Percentiles rank a stretch among this genome's conserved stretches.
Evolutionary conservation across 2,888 invertebrate genomes (phyloP).

Genomic region (Apodemia zela): DNA sequence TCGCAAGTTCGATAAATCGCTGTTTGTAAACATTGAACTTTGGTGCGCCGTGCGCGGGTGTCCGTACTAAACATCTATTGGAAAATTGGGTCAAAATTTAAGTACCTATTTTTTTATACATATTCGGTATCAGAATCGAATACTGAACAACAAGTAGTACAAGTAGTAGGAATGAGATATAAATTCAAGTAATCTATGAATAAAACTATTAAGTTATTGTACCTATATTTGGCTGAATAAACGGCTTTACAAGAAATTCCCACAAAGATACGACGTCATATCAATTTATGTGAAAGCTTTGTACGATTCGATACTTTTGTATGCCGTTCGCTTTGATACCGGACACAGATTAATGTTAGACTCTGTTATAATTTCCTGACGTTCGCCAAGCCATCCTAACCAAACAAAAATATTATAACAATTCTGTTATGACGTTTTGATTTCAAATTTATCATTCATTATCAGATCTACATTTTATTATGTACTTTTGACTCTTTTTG

Average conservation of each 20-base stretch:
- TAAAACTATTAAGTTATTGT: neutral
- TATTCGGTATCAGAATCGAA: too few relatives aligned
- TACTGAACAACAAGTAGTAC: too few relatives aligned
- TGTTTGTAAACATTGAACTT: too few relatives aligned
- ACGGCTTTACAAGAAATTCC: neutral
- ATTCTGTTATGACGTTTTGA: slow-evolving; percentile 15
- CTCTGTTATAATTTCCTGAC: slow-evolving; percentile 12
- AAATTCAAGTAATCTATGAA: neutral
- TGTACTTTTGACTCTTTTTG: neutral
- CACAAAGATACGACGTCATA: slow-evolving; percentile 22
- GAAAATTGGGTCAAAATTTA: too few relatives aligned
- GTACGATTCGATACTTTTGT: slow-evolving; percentile 45
- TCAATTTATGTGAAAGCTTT: slow-evolving; percentile 24
- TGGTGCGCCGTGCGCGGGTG: too few relatives aligned
- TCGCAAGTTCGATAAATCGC: too few relatives aligned
- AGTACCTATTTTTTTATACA: too few relatives aligned
- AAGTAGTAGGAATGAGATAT: too few relatives aligned
- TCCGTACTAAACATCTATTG: too few relatives aligned
- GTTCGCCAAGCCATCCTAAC: neutral
- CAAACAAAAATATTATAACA: neutral
- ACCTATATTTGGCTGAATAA: neutral
- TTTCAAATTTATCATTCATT: slow-evolving; percentile 13
- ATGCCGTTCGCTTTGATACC: slow-evolving; percentile 49
- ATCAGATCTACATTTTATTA: neutral
- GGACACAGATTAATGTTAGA: slow-evolving; percentile 58